These are phyloP conservation scores for Eurystomus gularis DNA, from an alignment of 2,113 vertebrate species.

Conservation along the genomic window DNA sequence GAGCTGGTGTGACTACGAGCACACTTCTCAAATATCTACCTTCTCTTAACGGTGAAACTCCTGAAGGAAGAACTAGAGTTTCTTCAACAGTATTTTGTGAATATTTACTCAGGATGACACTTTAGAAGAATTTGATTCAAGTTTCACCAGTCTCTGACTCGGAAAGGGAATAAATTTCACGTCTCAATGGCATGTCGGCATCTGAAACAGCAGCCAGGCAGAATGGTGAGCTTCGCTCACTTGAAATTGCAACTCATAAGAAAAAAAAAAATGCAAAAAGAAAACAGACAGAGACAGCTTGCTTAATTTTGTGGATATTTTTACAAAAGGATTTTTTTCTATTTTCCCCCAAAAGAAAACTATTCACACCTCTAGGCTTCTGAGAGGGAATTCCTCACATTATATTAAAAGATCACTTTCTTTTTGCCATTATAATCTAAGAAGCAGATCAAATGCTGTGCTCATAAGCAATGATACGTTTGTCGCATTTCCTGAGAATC, in stretches of 20 bases:
- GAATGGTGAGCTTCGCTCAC: not conserved
- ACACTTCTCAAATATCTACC: not conserved
- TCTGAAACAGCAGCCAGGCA: not conserved
- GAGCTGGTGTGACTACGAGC: not conserved
- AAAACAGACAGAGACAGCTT: no score
- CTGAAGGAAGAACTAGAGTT: not conserved
- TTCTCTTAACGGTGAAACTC: not conserved
- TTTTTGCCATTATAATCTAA: not conserved
- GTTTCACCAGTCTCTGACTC: not conserved
- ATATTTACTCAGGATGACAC: not conserved
- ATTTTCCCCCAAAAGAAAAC: not conserved
- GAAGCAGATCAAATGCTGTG: not conserved
- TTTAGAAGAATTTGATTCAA: not conserved
- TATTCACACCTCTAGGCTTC: not conserved
- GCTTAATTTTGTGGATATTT: not conserved
- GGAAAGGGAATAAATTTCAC: not conserved
- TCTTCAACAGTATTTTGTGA: not conserved
- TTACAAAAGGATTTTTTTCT: not conserved
- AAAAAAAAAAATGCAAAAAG: not conserved
- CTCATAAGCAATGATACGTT: not conserved
- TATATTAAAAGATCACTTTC: not conserved
- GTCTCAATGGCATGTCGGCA: not conserved
- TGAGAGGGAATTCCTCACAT: not conserved
- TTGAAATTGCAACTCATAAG: not conserved
- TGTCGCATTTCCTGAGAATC: not conserved